Percentiles rank a stretch among this genome's conserved stretches.
Evolutionary conservation across 53 echinoderm and acorn worm genomes (phyloP).

Genomic region (Echinarachnius parma): DNA sequence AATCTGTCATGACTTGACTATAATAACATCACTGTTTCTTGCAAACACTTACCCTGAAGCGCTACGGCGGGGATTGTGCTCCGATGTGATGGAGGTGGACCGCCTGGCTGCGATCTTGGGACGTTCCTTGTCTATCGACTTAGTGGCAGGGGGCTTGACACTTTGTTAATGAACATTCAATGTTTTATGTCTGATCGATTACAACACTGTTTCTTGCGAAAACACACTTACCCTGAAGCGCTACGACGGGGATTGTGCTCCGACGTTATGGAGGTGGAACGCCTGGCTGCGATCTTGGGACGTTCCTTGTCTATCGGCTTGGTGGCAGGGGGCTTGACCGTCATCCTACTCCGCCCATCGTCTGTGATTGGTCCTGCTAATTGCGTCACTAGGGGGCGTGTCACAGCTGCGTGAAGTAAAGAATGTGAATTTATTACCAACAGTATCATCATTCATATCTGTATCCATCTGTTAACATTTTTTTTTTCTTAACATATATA

Average conservation of each 20-base stretch:
- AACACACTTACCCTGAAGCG: slow-evolving; percentile 74
- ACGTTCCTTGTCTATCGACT: slow-evolving; percentile 42
- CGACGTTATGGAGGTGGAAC: slow-evolving; percentile 62
- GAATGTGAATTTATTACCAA: no score
- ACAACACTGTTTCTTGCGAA: no score
- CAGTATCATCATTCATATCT: no score
- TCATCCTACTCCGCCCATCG: neutral
- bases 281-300: slow-evolving; percentile 27
- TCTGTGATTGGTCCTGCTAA: slow-evolving; percentile 3
- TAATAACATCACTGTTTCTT: no score
- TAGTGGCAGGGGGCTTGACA: slow-evolving; percentile 58
- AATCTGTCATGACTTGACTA: no score
- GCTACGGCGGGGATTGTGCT: slow-evolving; percentile 83
- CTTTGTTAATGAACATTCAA: no score
- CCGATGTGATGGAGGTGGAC: slow-evolving; percentile 63
- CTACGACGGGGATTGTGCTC: slow-evolving; percentile 86
- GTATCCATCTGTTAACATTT: no score
- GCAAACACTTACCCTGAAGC: slow-evolving; percentile 87
- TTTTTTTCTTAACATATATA: no score
- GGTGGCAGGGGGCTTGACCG: slow-evolving; percentile 56
- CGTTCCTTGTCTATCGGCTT: slow-evolving; percentile 46
- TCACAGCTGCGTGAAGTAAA: slow-evolving; percentile 5
- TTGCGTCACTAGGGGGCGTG: slow-evolving; percentile 11
- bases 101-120: slow-evolving; percentile 38
- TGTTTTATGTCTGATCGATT: no score